A percentile compares a stretch with the other conserved stretches of the same genome.
Conservation (phyloP, 2,113 vertebrate species). For the Anguilla rostrata region DNA sequence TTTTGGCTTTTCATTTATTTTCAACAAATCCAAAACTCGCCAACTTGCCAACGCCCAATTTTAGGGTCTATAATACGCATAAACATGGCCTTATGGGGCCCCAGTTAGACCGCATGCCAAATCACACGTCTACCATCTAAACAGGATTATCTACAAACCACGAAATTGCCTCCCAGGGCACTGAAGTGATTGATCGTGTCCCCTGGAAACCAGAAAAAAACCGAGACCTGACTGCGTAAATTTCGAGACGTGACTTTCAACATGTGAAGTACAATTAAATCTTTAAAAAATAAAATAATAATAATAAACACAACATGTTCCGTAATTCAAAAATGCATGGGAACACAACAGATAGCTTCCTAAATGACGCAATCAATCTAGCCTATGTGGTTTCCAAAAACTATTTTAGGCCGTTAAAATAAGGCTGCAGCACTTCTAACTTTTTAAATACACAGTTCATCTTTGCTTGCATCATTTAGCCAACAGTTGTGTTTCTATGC, state of each 20-base stretch:
- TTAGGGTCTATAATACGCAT: neutral
- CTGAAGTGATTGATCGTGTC: neutral
- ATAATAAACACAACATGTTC: neutral
- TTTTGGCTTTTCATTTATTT: no score
- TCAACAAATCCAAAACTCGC: neutral
- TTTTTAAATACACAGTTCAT: no score
- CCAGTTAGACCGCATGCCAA: conserved; percentile 15
- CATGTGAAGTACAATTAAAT: neutral
- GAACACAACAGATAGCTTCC: neutral
- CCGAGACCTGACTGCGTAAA: neutral
- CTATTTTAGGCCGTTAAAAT: no score
- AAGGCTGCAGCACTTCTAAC: no score
- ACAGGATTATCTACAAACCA: conserved; percentile 19
- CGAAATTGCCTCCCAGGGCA: conserved; percentile 1
- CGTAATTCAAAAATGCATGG: neutral
- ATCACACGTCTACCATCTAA: conserved; percentile 25
- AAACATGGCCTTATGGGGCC: neutral
- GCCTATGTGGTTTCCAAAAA: no score
- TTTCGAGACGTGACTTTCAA: neutral
- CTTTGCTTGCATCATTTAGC: no score
- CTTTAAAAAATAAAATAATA: neutral
- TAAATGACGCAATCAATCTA: neutral
- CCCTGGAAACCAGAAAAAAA: neutral
- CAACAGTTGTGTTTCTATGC: no score
- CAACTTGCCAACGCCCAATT: neutral